Base-by-base conservation (phyloP, 2,888 invertebrate genomes). In the Xestobium rufovillosum region DNA sequence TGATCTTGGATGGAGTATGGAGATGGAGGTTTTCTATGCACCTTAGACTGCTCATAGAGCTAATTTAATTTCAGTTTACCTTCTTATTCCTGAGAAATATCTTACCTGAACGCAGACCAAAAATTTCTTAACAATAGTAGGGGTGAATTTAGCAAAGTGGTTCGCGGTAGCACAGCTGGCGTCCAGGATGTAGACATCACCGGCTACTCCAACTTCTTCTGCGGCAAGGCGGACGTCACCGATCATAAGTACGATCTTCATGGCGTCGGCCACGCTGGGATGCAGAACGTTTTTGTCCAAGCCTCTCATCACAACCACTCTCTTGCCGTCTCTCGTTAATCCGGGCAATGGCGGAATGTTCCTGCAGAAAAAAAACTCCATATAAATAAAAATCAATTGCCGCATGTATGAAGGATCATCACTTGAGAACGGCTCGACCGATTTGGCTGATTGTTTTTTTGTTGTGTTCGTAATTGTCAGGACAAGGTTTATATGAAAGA, bases 141-240 rank as follows among this genome's bases (percentile, higher is more conserved):
- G 88, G 0, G 87, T 84, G 61, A 88, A 82, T 67, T 87, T 88
- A 47, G 87, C 78, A 60, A 88, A 87, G 61, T 88, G 86, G 1
- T 78, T 71, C 0, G 87, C 78, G 0, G 84, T 83, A 2, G 84
- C 85, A 16, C 83, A 80, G 14, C 76, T 72, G 0, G 87, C 88
- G 52, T 88, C 88, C 31, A 88, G 63, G 39, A 89, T 73, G 59
- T 86, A 87, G 9, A 88, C 77, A 55, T 89, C 88, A 1, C 88
- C 88, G 1, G 86, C 86, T 0, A 89, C 88, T 16, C 88, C 88
- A 3, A 78, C 77, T 48, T 73, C 73, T 62, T 86, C 86, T 49
- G 85, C 87, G 14, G 71, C 73, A 38, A 89, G 63, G 37, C 88
- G 76, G 6, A 88, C 71, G 57, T 89, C 88, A 9, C 88, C 88